Evolutionary conservation across 2,797 vertebrate species (phyloP), one percentile per base, ranked within the genome.

Genomic region (Enteromius fasciolatus): DNA sequence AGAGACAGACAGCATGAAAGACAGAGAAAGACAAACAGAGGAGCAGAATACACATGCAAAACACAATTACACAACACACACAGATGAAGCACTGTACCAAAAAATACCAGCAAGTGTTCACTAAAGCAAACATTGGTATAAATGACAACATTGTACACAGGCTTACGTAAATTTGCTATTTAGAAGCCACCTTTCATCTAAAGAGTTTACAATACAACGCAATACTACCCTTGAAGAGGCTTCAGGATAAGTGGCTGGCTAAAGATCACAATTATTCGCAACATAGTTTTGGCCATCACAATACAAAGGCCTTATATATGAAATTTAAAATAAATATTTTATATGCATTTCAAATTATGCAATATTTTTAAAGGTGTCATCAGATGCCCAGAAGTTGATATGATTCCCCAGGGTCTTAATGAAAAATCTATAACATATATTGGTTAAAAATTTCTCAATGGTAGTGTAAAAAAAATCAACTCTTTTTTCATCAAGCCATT

Each of bases 1-100:
- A 73, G 68, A 81, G 57, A 81, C 2, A 4, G 68, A 63, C 54
- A 48, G 28, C 68, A 80, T 80, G 54, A 73, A 73, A 73, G 54
- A 73, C 78, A 83, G 63, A 77, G 66, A 83, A 67, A 77, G 64
- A 46, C 48, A 83, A 83, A 83, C 67, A 23, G 3, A 41, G 31
- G 17, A 77, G 31, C 9, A 3, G 31, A 39, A 68, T 41, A 76
- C 67, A 41, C 61, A 64, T n/a, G 72, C 77, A 59, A 59, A 68
- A 41, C 52, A 69, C 66, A 70, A 80, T 31, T 28, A 14, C 6
- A 31, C 33, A 59, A 44, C 66, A 69, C 78, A 69, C 72, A 69
- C 36, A 79, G 33, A 68, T 69, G 23, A 79, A 69, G 23, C 50
- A 69, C 23, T 70, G n/a, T 68, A 70, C 52, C 66, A 57, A 59